Evolutionary conservation across 2,113 vertebrate species (phyloP).

Genomic region (Motacilla alba): DNA sequence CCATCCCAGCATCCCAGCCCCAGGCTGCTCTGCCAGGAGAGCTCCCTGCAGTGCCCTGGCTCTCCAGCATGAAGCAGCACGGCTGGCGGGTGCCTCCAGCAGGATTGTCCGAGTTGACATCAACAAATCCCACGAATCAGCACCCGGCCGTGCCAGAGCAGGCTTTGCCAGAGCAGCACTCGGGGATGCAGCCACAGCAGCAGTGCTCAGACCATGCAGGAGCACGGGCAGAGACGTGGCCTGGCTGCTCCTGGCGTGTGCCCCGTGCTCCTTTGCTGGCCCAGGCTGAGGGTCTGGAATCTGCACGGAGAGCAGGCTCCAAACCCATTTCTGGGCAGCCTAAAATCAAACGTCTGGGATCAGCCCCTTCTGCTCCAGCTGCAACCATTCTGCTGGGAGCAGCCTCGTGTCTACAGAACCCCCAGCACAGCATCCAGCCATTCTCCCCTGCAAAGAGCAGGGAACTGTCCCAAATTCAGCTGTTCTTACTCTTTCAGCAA

Average conservation of each 20-base stretch:
- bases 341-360: not conserved
- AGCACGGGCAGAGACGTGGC: not conserved
- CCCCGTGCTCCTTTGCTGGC: not conserved
- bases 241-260: not conserved
- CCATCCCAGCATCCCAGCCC: not conserved
- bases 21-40: not conserved
- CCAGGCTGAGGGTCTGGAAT: not conserved
- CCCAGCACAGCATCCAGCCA: not conserved
- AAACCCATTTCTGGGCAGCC: not conserved
- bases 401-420: not conserved
- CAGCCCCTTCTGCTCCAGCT: not conserved
- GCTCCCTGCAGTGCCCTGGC: not conserved
- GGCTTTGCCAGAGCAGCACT: not conserved
- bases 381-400: not conserved
- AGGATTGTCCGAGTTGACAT: not conserved
- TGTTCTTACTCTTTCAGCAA: not conserved
- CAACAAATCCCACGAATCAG: not conserved
- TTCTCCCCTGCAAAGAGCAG: not conserved
- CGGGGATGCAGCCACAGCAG: not conserved
- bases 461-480: not conserved
- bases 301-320: not conserved
- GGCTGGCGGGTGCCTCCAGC: fast-evolving
- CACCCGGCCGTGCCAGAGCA: not conserved
- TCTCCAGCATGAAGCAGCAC: not conserved
- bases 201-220: not conserved